phyloP scores from a whole-genome alignment of 2,797 vertebrate species.

The Amniataba percoides region DNA sequence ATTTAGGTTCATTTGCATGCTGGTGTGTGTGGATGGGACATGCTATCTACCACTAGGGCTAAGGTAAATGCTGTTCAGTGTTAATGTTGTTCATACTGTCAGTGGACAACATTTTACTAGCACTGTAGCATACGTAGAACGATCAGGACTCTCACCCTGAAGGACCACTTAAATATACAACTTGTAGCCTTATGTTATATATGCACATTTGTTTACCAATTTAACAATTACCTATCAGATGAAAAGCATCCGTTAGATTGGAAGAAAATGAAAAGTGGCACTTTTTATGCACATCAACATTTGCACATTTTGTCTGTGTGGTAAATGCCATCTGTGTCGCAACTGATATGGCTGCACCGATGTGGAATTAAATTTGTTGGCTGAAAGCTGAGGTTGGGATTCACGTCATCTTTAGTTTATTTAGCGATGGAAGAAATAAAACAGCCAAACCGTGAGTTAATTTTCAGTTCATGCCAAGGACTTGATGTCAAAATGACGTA shows the following conservation, averaged over 20 bases:
- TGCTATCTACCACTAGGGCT: not conserved
- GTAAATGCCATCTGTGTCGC: not conserved
- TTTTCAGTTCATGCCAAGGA: not conserved
- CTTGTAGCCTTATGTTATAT: slow-evolving; percentile 1
- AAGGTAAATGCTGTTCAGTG: slow-evolving; percentile 2
- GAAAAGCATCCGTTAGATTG: not conserved
- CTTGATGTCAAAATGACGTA: not conserved
- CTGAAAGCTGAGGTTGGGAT: no score
- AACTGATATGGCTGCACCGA: not conserved
- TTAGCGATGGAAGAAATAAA: no score
- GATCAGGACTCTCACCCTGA: not conserved
- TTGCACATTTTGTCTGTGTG: slow-evolving; percentile 5
- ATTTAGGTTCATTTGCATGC: slow-evolving; percentile 16
- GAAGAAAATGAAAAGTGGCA: not conserved
- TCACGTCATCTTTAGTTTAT: no score
- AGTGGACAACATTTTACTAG: slow-evolving; percentile 8
- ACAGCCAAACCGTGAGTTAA: not conserved
- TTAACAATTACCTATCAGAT: not conserved
- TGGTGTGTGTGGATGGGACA: slow-evolving; percentile 1
- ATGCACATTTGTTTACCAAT: not conserved
- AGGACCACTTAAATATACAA: slow-evolving; percentile 7
- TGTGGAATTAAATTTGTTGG: not conserved
- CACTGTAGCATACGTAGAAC: not conserved
- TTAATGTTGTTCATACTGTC: slow-evolving; percentile 1
- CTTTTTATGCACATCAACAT: slow-evolving; percentile 6